Evolutionary conservation across 2,113 vertebrate genomes (phyloP).

Genomic region (Anguilla japonica): DNA sequence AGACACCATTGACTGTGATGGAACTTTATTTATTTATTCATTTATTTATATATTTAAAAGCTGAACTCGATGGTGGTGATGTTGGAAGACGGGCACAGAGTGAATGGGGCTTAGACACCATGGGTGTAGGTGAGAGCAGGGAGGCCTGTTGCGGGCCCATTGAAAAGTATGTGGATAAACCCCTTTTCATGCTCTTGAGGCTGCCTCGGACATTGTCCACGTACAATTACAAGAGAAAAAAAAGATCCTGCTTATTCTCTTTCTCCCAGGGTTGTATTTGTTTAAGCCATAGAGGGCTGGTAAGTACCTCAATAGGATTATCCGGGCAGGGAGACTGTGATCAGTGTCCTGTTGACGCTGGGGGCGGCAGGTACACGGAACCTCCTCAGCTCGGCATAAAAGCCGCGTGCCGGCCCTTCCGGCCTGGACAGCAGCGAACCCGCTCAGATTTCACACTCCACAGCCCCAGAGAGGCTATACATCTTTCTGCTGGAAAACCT

Average conservation of each 20-base stretch:
- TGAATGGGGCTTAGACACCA: too few species aligned
- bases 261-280: background rate
- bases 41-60: too few species aligned
- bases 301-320: background rate
- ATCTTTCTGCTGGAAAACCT: background rate
- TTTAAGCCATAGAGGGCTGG: background rate
- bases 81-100: too few species aligned
- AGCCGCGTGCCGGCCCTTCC: background rate
- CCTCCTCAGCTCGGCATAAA: background rate
- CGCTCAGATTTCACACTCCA: background rate
- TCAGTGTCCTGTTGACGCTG: background rate
- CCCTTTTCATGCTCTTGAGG: background rate
- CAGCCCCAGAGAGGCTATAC: background rate
- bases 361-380: background rate
- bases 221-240: background rate
- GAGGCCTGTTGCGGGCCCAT: background rate
- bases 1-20: background rate
- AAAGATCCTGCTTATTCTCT: background rate
- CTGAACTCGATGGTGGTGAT: too few species aligned
- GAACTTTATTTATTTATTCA: background rate
- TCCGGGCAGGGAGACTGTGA: background rate
- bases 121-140: background rate
- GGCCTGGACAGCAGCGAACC: background rate
- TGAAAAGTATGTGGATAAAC: constrained; percentile 1
- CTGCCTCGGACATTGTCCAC: background rate